Base-by-base conservation (phyloP, 2,888 invertebrate species). In the Oxycera nigricornis region DNA sequence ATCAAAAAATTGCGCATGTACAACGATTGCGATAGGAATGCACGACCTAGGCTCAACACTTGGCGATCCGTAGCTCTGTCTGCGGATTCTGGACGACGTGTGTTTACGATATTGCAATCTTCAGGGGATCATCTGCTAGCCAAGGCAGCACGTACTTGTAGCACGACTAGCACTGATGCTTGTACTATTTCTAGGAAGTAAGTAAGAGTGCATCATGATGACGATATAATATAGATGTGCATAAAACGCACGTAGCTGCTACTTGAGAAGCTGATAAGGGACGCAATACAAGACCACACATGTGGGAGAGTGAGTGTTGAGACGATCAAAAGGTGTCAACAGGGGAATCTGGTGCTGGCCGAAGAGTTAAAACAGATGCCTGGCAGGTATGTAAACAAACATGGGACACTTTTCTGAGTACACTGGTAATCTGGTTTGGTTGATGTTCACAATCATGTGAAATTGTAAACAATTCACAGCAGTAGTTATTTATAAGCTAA, bases 1-100 rank as follows among this genome's bases (percentile, higher is more conserved):
- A 65, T 65, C 65, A 41, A 24, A 65, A n/a, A 55, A 65, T 41
- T 65, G 39, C 17, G 65, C 65, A 41, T 65, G 41, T 39, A 22
- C 59, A 1, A 24, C 6, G 55, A 55, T 46, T 24, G 24, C 11
- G 24, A 65, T 41, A 39, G 3, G 30, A 35, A 65, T 11, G 55
- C 6, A 22, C 22, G 55, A 17, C 24, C 55, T 22, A 55, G 4
- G 46, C 46, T 14, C 11, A 46, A 14, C 14, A 17, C 14, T 7
- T 14, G 11, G 46, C 11, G 4, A n/a, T 14, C 11, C 3, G 4
- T 46, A 2, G 6, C 3, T 46, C 46, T 14, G 3, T 14, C 3
- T 11, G 17, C 14, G 46, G 14, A 14, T 7, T 3, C 46, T 7
- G 46, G 11, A 46, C 3, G 46, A 46, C n/a, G n/a, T n/a, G 17